Percentiles rank a stretch among this genome's conserved stretches.
Evolutionary conservation across 2,113 vertebrate genomes (phyloP).

Genomic region (Pygathrix nemaeus): DNA sequence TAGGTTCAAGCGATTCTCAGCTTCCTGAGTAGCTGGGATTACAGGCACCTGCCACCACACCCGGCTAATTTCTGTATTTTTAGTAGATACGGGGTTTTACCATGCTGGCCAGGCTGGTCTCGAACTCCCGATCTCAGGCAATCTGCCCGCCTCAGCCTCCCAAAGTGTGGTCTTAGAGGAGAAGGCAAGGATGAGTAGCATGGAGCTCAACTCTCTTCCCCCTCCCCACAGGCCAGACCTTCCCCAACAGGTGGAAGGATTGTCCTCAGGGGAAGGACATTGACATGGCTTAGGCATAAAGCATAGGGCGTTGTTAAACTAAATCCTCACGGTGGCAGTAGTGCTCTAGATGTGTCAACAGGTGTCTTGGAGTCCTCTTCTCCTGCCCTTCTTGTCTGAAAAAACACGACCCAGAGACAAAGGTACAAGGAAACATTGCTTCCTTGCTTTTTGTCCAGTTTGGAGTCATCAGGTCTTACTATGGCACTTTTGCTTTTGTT

Average conservation of each 20-base stretch:
- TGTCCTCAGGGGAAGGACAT: background rate
- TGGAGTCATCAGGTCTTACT: background rate
- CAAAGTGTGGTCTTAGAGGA: background rate
- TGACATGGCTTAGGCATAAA: background rate
- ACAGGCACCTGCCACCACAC: too few relatives aligned
- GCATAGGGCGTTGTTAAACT: background rate
- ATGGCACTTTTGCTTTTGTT: background rate
- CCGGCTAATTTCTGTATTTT: too few relatives aligned
- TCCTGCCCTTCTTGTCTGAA: background rate
- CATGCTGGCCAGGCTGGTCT: too few relatives aligned
- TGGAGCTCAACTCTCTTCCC: background rate
- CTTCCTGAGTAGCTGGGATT: too few relatives aligned
- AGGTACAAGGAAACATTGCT: background rate
- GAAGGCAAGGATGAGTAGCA: background rate
- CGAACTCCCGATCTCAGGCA: too few relatives aligned
- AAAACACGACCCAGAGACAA: background rate
- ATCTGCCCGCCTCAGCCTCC: too few relatives aligned
- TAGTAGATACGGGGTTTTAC: too few relatives aligned
- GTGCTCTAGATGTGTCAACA: rapidly evolving
- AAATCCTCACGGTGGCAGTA: background rate
- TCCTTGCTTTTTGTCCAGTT: background rate
- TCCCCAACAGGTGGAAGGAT: background rate
- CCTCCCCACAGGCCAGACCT: rapidly evolving
- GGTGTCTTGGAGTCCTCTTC: background rate
- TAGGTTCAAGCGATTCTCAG: too few relatives aligned